Evolutionary conservation across 2,888 invertebrate genomes (phyloP).

Genomic region (Brachypalpus laphriformis): DNA sequence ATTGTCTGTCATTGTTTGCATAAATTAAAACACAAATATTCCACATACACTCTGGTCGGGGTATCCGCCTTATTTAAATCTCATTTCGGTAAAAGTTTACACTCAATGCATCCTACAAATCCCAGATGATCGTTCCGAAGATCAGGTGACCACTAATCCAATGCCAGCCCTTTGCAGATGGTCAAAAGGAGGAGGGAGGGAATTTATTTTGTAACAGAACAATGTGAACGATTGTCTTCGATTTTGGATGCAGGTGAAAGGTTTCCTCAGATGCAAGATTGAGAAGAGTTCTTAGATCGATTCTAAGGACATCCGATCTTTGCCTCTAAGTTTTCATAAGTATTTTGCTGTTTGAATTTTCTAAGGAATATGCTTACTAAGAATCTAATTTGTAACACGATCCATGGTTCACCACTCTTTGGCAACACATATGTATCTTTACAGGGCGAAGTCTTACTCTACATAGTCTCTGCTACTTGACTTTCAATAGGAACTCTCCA

Average conservation of each 20-base stretch:
- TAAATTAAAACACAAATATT: slow-evolving; percentile 64
- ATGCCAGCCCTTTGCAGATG: slow-evolving; percentile 60
- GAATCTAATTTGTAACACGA: too few species aligned
- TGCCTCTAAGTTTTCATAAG: too few species aligned
- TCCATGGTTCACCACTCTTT: too few species aligned
- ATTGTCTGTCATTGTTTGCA: slow-evolving; percentile 50
- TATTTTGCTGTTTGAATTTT: too few species aligned
- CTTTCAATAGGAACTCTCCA: neutral
- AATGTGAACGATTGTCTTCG: neutral
- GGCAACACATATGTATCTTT: too few species aligned
- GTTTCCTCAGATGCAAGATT: too few species aligned
- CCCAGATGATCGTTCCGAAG: slow-evolving; percentile 44
- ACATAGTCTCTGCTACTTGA: neutral
- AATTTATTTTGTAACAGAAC: neutral
- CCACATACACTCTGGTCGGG: slow-evolving; percentile 29
- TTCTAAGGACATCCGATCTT: too few species aligned
- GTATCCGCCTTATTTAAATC: slow-evolving; percentile 48
- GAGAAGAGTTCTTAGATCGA: too few species aligned
- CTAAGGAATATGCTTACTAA: too few species aligned
- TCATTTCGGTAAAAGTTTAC: slow-evolving; percentile 68
- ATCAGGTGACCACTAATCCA: slow-evolving; percentile 73
- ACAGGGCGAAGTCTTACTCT: too few species aligned
- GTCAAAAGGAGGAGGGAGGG: neutral
- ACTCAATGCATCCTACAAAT: slow-evolving; percentile 48
- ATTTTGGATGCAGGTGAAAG: neutral